Percentiles rank a stretch among this genome's conserved stretches.
phyloP scores from a whole-genome alignment of 2,113 vertebrate genomes.

The Willisornis vidua region DNA sequence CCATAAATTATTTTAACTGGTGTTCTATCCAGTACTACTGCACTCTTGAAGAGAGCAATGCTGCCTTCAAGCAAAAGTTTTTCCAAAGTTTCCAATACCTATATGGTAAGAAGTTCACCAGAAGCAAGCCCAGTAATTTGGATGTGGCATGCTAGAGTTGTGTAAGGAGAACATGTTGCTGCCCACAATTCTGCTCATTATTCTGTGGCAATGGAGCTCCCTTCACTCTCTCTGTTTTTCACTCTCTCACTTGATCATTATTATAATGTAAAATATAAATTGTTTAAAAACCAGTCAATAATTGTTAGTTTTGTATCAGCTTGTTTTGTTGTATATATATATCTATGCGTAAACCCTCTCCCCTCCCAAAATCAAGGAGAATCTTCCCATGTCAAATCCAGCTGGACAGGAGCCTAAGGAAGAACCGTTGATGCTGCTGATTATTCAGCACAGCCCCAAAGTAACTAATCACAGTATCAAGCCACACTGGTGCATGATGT shows the following conservation, averaged over 20 bases:
- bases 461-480: slow-evolving; percentile 49
- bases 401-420: background rate
- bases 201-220: background rate
- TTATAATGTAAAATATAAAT: background rate
- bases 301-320: background rate
- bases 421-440: background rate
- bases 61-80: background rate
- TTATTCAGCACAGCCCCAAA: slow-evolving; percentile 4
- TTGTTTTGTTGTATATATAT: background rate
- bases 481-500: slow-evolving; percentile 39
- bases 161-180: background rate
- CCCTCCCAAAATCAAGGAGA: background rate
- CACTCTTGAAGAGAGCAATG: background rate
- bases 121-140: background rate
- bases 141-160: background rate
- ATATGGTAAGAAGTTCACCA: background rate
- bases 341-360: too few relatives aligned
- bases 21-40: background rate
- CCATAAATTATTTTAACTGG: background rate
- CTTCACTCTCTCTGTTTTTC: background rate
- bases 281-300: background rate
- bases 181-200: background rate
- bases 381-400: background rate
- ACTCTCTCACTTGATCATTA: background rate
- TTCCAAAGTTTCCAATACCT: background rate